A percentile compares a stretch with the other conserved stretches of the same genome.
These are phyloP conservation scores for Pogonus chalceus DNA, from an alignment of 1,140 invertebrate species.

Conservation along the genomic window DNA sequence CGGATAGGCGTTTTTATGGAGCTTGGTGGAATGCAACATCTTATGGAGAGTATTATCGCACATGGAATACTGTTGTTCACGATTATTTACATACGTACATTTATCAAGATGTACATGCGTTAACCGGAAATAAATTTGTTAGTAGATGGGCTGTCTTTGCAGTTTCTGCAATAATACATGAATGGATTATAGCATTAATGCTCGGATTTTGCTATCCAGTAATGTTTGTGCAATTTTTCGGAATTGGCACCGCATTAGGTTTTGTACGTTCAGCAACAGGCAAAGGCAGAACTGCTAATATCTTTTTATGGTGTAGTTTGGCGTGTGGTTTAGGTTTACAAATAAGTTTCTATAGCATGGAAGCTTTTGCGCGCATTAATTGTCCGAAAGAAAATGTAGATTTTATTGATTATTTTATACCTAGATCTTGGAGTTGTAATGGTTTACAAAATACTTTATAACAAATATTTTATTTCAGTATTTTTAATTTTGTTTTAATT, in stretches of 20 bases:
- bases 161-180: conserved; percentile 28
- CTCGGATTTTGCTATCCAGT: conserved; percentile 83
- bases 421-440: conserved; percentile 34
- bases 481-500: too few relatives aligned
- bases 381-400: conserved; percentile 45
- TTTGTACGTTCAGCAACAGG: conserved; percentile 39
- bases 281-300: conserved; percentile 45
- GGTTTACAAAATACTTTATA: too few relatives aligned
- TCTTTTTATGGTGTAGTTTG: conserved; percentile 73
- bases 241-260: conserved; percentile 46
- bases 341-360: conserved; percentile 70
- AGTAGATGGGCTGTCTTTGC: conserved; percentile 48
- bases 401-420: conserved; percentile 38
- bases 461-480: too few relatives aligned
- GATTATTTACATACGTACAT: conserved; percentile 91
- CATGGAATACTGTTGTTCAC: conserved; percentile 91
- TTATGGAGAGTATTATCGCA: conserved; percentile 77
- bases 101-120: conserved; percentile 64
- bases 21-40: conserved; percentile 86
- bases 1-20: conserved; percentile 71
- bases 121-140: conserved; percentile 38
- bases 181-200: conserved; percentile 29
- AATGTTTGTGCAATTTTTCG: conserved; percentile 60
- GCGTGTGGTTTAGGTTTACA: conserved; percentile 68
- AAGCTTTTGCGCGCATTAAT: conserved; percentile 74